Conservation (phyloP, 2,113 vertebrate species). For the Cinclus cinclus region DNA sequence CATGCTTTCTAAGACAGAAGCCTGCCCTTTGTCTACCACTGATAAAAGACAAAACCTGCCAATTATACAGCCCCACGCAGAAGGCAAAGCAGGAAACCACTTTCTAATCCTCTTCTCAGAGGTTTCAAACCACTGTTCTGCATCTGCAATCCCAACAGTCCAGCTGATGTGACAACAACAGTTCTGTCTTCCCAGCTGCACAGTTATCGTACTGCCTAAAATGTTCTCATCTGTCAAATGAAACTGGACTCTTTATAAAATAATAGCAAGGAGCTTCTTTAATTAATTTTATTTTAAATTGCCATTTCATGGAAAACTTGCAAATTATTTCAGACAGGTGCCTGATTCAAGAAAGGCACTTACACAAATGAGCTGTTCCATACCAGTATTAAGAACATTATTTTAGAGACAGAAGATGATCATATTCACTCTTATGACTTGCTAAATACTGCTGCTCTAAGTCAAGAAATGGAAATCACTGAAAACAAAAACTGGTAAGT, state of each 20-base stretch:
- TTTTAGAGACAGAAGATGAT: background rate
- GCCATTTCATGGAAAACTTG: background rate
- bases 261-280: background rate
- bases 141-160: background rate
- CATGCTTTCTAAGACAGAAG: background rate
- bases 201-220: background rate
- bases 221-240: background rate
- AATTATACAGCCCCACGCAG: background rate
- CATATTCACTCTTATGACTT: background rate
- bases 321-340: background rate
- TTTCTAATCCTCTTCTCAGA: background rate
- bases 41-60: background rate
- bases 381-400: background rate
- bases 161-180: background rate
- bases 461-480: background rate
- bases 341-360: background rate
- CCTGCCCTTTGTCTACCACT: background rate
- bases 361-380: background rate
- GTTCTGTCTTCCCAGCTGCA: background rate
- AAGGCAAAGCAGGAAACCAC: background rate
- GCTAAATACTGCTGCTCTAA: background rate
- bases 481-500: background rate
- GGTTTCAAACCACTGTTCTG: background rate
- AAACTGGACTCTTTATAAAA: background rate
- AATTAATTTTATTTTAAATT: background rate